These are phyloP conservation scores for Aplocera efformata DNA, from an alignment of 2,888 invertebrate species.

Conservation along the genomic window DNA sequence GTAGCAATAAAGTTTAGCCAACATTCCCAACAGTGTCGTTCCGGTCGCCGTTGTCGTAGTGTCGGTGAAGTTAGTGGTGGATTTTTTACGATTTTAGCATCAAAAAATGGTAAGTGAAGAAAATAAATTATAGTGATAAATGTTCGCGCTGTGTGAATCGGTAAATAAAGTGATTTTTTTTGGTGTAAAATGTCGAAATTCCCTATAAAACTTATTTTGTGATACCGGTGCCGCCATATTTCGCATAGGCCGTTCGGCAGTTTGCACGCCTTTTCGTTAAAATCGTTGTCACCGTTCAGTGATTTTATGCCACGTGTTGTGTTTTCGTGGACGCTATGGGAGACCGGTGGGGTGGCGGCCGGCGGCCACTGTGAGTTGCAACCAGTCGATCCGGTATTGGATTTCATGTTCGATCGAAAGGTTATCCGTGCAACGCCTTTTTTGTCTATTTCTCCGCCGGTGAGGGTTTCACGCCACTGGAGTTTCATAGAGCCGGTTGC, in stretches of 20 bases:
- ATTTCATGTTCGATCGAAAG: conserved; percentile 72
- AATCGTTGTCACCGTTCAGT: conserved; percentile 74
- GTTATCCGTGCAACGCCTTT: conserved; percentile 72
- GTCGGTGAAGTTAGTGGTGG: conserved; percentile 76
- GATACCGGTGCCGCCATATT: conserved; percentile 80
- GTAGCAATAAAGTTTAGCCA: conserved; percentile 64
- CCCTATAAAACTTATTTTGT: conserved; percentile 49
- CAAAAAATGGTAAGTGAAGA: conserved; percentile 79
- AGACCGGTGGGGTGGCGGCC: conserved; percentile 29
- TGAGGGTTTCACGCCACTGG: conserved; percentile 13
- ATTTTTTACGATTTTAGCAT: conserved; percentile 78
- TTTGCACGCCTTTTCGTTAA: conserved; percentile 75
- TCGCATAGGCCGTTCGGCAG: conserved; percentile 67
- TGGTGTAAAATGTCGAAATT: conserved; percentile 46
- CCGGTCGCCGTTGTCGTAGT: conserved; percentile 78
- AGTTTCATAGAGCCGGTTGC: conserved; percentile 12
- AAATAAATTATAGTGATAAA: conserved; percentile 62
- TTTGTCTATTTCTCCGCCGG: conserved; percentile 50
- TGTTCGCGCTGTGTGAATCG: conserved; percentile 52
- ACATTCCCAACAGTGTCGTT: conserved; percentile 75
- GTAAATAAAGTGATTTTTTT: conserved; percentile 40
- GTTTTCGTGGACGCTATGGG: conserved; percentile 41
- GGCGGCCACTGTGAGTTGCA: conserved; percentile 33
- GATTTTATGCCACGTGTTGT: conserved; percentile 78
- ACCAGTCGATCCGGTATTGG: conserved; percentile 61